phyloP scores from a whole-genome alignment of 2,888 invertebrate genomes.

The Folsomia manolachei region DNA sequence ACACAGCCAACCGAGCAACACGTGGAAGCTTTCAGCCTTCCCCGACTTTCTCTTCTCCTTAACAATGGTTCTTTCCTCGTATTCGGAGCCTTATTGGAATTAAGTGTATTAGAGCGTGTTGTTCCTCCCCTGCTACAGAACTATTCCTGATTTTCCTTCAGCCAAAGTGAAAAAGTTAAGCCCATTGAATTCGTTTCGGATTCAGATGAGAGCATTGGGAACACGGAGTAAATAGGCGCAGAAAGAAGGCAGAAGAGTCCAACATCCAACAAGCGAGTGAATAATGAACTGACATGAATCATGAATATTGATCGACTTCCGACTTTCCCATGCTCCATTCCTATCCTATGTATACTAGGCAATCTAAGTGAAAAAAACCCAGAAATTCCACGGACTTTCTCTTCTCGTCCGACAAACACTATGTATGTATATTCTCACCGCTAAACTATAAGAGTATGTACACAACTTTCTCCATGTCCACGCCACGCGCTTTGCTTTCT shows the following conservation, averaged over 20 bases:
- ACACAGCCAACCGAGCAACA: neutral
- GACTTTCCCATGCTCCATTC: neutral
- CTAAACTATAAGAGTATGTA: too few relatives aligned
- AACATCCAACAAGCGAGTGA: neutral
- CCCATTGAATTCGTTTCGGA: neutral
- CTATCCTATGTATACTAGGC: too few relatives aligned
- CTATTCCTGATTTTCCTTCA: neutral
- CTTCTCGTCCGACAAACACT: too few relatives aligned
- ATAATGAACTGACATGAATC: neutral
- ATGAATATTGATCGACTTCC: neutral
- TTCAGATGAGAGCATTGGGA: neutral
- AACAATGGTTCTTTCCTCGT: neutral
- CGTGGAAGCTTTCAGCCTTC: neutral
- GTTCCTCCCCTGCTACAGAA: neutral
- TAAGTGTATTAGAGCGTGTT: neutral
- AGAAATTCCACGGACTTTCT: too few relatives aligned
- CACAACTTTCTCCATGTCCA: neutral
- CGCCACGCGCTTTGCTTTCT: neutral
- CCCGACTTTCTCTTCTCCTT: neutral
- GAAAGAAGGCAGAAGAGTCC: too few relatives aligned
- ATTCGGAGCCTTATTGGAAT: neutral
- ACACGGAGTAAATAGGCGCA: neutral
- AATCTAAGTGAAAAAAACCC: too few relatives aligned
- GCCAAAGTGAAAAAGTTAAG: neutral
- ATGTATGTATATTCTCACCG: too few relatives aligned